Evolutionary conservation across 2,797 vertebrate genomes (phyloP).

Genomic region (Artibeus lituratus): DNA sequence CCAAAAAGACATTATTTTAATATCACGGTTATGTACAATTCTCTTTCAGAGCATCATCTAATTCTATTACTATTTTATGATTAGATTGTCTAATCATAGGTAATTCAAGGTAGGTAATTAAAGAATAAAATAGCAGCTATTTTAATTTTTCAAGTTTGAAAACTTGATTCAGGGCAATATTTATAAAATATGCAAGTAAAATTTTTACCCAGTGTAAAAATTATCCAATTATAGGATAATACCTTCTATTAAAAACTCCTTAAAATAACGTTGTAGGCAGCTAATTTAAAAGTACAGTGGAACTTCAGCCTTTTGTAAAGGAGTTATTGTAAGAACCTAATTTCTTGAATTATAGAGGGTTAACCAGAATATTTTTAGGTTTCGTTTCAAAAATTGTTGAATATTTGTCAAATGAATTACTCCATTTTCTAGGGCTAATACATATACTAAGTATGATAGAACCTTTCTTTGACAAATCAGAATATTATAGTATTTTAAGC

Average conservation of each 20-base stretch:
- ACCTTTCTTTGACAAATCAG: not conserved
- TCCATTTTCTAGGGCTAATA: not conserved
- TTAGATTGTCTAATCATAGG: not conserved
- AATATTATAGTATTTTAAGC: not conserved
- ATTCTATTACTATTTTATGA: constrained; percentile 12
- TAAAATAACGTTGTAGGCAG: not conserved
- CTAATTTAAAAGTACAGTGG: not conserved
- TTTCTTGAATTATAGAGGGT: not conserved
- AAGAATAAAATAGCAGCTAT: constrained; percentile 22
- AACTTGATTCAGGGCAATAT: not conserved
- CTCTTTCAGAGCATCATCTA: not conserved
- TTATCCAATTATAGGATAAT: not conserved
- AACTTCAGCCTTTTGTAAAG: not conserved
- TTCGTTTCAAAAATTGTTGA: not conserved
- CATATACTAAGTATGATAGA: not conserved
- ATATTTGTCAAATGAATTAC: not conserved
- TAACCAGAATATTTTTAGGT: not conserved
- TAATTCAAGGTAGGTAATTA: not conserved
- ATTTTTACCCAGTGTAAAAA: not conserved
- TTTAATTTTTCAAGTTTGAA: constrained; percentile 6
- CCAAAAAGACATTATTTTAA: not conserved
- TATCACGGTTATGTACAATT: not conserved
- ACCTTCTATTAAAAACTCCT: not conserved
- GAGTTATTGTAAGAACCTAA: not conserved
- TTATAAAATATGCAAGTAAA: constrained; percentile 22